Evolutionary conservation across 2,888 invertebrate genomes (phyloP).

Genomic region (Aphidius colemani): DNA sequence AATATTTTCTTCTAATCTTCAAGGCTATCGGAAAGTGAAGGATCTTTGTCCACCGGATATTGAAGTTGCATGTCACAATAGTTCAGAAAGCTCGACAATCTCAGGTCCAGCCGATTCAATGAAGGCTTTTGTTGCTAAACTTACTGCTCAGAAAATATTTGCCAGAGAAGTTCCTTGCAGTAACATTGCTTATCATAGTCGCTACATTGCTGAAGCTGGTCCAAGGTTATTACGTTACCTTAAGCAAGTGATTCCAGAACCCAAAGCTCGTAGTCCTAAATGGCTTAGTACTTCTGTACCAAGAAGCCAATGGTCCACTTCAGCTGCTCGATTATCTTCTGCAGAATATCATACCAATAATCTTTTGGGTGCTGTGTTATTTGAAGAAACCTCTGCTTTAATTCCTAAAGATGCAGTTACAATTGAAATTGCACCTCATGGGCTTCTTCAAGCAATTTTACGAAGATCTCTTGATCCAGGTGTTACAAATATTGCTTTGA

Average conservation of each 20-base stretch:
- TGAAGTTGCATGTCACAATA: conserved; percentile 87
- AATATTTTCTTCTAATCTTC: too few species aligned
- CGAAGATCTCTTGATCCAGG: conserved; percentile 74
- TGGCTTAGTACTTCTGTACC: conserved; percentile 90
- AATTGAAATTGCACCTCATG: conserved; percentile 87
- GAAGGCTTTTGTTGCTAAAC: conserved; percentile 68
- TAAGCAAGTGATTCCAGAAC: conserved; percentile 68
- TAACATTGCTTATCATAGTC: conserved; percentile 89
- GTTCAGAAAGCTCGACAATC: conserved; percentile 84
- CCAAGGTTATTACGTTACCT: conserved; percentile 70
- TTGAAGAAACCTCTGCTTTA: conserved; percentile 80
- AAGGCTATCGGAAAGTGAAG: conserved; percentile 65
- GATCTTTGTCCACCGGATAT: conserved; percentile 75
- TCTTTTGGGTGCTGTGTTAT: conserved; percentile 70
- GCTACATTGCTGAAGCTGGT: conserved; percentile 76
- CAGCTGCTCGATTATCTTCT: conserved; percentile 70
- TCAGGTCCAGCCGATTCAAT: conserved; percentile 81
- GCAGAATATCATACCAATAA: conserved; percentile 91
- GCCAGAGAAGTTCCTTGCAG: conserved; percentile 83
- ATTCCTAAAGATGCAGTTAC: conserved; percentile 82
- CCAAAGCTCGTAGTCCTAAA: conserved; percentile 71
- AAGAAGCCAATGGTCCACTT: conserved; percentile 71
- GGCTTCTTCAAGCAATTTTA: conserved; percentile 85
- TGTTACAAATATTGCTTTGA: conserved; percentile 75
- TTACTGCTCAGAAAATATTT: conserved; percentile 75